Percentiles rank a stretch among this genome's conserved stretches.
Conservation (phyloP, 2,888 invertebrate species). For the Hanleya hanleyi region DNA sequence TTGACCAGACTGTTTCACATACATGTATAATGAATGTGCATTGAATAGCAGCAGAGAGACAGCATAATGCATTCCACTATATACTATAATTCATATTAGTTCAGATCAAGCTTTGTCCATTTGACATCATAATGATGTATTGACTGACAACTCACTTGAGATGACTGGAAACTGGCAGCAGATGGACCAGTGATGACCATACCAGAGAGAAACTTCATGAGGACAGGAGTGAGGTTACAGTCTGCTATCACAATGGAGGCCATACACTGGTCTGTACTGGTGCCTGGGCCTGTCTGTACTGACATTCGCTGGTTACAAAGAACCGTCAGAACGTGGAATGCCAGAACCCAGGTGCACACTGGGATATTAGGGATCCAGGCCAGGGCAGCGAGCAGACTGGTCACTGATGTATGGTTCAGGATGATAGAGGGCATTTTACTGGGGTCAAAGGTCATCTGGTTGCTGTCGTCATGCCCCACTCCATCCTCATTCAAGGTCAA, state of each 20-base stretch:
- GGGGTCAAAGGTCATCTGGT: constrained; percentile 56
- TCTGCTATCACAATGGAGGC: constrained; percentile 64
- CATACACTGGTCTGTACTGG: constrained; percentile 45
- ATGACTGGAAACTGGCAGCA: constrained; percentile 36
- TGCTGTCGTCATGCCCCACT: constrained; percentile 38
- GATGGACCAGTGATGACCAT: constrained; percentile 50
- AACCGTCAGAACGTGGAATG: constrained; percentile 81
- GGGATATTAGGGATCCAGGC: constrained; percentile 82
- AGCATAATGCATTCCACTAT: no score
- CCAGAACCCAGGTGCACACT: constrained; percentile 85
- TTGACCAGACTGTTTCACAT: no score
- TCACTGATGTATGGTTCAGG: constrained; percentile 79
- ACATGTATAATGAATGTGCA: no score
- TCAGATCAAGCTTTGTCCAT: no score
- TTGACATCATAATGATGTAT: no score
- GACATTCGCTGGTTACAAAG: constrained; percentile 79
- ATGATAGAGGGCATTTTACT: constrained; percentile 78
- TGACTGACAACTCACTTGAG: constrained; percentile 44
- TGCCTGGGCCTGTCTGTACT: not conserved
- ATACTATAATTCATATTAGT: no score
- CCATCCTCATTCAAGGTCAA: constrained; percentile 84
- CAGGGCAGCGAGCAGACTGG: constrained; percentile 80
- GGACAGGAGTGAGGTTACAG: constrained; percentile 60
- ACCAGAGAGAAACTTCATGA: constrained; percentile 68
- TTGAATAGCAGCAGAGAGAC: no score